Evolutionary conservation across 2,797 vertebrate genomes (phyloP).

Genomic region (Neosilurus mollespiculum): DNA sequence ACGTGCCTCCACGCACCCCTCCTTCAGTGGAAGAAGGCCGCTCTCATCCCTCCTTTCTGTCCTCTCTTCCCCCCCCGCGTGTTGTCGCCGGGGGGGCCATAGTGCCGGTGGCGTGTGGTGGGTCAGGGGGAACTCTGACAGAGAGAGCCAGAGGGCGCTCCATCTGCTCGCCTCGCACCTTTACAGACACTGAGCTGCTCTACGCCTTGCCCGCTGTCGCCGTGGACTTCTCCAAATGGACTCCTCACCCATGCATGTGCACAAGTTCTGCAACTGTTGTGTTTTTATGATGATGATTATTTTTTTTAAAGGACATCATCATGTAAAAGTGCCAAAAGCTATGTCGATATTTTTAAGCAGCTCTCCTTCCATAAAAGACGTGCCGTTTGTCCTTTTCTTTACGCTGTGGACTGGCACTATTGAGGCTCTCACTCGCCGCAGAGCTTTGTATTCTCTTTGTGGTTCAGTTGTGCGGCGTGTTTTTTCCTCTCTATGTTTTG

Average conservation of each 20-base stretch:
- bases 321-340: constrained; percentile 78
- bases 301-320: constrained; percentile 68
- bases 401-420: constrained; percentile 58
- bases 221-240: constrained; percentile 70
- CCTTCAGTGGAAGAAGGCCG: constrained; percentile 75
- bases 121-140: constrained; percentile 79
- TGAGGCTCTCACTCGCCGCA: constrained; percentile 21
- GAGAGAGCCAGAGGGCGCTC: constrained; percentile 72
- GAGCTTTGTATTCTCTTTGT: constrained; percentile 60
- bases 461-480: constrained; percentile 71
- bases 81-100: constrained; percentile 62
- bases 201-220: constrained; percentile 61
- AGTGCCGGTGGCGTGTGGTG: constrained; percentile 78
- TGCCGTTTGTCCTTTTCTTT: constrained; percentile 69
- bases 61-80: constrained; percentile 75
- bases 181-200: constrained; percentile 75
- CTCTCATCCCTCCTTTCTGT: constrained; percentile 74
- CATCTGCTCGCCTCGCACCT: constrained; percentile 76
- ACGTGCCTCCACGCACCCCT: constrained; percentile 75
- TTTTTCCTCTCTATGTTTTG: constrained; percentile 41
- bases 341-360: constrained; percentile 54
- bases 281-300: constrained; percentile 57
- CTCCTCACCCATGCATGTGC: constrained; percentile 80
- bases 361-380: constrained; percentile 66
- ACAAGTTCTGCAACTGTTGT: constrained; percentile 77